These are phyloP conservation scores for Rotaria socialis DNA, from an alignment of 2,888 invertebrate species.

Conservation along the genomic window DNA sequence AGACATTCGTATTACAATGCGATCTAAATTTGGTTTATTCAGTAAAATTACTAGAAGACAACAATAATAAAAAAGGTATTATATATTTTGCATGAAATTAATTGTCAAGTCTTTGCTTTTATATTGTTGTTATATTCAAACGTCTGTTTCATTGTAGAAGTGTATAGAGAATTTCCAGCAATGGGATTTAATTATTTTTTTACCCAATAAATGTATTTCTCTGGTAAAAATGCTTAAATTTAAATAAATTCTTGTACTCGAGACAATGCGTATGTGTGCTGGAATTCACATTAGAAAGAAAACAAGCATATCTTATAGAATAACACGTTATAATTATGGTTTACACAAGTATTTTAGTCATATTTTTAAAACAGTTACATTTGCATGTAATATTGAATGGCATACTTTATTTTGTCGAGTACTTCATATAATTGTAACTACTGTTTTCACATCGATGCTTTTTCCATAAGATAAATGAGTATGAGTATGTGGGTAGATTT, in stretches of 20 bases:
- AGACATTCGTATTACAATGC: neutral
- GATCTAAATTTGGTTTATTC: conserved; percentile 1
- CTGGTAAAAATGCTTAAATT: neutral
- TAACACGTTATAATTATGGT: neutral
- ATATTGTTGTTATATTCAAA: neutral
- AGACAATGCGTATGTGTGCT: too few species aligned
- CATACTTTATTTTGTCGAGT: too few species aligned
- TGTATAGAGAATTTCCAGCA: neutral
- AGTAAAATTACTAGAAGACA: neutral
- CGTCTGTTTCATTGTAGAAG: neutral
- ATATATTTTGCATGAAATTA: too few species aligned
- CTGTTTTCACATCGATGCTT: too few species aligned
- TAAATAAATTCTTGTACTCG: neutral
- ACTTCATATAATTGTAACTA: too few species aligned
- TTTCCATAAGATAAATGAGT: too few species aligned
- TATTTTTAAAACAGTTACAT: neutral
- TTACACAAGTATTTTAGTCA: neutral
- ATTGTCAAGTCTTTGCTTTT: neutral
- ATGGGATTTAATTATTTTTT: neutral
- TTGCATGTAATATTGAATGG: neutral
- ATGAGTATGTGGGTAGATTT: too few species aligned
- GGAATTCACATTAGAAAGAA: too few species aligned
- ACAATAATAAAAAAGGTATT: neutral
- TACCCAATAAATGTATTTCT: neutral
- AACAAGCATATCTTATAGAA: neutral